Evolutionary conservation across 35 echinoderm and acorn worm species (phyloP).

Genomic region (Ptychodera flava): DNA sequence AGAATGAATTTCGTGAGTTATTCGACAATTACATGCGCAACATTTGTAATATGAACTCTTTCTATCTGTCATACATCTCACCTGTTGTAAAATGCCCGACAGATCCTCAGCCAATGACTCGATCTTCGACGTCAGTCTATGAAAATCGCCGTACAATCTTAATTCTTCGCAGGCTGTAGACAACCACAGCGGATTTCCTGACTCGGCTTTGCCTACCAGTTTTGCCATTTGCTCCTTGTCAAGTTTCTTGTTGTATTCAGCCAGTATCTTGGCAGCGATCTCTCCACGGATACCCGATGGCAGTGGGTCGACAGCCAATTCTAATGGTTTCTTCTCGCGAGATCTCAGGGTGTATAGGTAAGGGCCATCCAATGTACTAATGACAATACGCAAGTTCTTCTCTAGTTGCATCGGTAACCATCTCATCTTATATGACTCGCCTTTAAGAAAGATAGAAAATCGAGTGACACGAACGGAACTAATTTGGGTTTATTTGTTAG

Average conservation of each 20-base stretch:
- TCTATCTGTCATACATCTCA: too few species aligned
- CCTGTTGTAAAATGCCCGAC: not conserved
- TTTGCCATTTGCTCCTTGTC: slow-evolving; percentile 55
- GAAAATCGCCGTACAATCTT: slow-evolving; percentile 49
- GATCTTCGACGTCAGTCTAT: slow-evolving; percentile 53
- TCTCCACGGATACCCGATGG: not conserved
- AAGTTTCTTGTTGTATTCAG: slow-evolving; percentile 57
- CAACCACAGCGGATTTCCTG: slow-evolving; percentile 66
- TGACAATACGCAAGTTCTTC: not conserved
- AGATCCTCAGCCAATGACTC: slow-evolving; percentile 48
- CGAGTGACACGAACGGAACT: too few species aligned
- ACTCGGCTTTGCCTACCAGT: slow-evolving; percentile 46
- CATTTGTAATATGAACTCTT: too few species aligned
- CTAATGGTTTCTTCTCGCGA: not conserved
- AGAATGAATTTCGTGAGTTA: too few species aligned
- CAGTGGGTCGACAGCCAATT: not conserved
- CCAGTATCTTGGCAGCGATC: slow-evolving; percentile 46
- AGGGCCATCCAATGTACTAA: not conserved
- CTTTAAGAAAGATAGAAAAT: not conserved
- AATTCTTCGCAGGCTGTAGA: slow-evolving; percentile 64
- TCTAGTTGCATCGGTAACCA: not conserved
- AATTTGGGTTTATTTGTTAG: too few species aligned
- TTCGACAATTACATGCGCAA: too few species aligned
- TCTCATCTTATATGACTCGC: not conserved
- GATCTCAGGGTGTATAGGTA: not conserved